Conservation (phyloP, 2,888 invertebrate species). For the Amorpha juglandis region DNA sequence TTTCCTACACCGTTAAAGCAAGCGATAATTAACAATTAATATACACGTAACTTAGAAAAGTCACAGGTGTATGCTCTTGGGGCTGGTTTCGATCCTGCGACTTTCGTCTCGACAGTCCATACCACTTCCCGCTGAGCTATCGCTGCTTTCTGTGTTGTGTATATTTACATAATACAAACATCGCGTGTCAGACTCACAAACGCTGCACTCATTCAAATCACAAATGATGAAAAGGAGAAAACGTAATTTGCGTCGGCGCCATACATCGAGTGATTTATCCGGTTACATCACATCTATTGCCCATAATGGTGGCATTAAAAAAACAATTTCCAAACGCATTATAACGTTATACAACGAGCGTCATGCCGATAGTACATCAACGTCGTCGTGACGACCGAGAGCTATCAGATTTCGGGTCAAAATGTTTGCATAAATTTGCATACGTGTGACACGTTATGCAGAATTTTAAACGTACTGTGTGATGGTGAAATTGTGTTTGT, state of each 20-base stretch:
- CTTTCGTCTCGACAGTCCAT: too few relatives aligned
- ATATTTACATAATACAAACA: not conserved
- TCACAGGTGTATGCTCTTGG: too few relatives aligned
- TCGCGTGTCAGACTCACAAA: not conserved
- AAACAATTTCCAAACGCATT: conserved; percentile 26
- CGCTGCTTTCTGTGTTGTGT: too few relatives aligned
- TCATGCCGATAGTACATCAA: not conserved
- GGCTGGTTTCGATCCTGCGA: too few relatives aligned
- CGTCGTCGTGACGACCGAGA: not conserved
- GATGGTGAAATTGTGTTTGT: not conserved
- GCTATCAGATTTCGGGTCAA: conserved; percentile 8
- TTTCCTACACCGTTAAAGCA: too few relatives aligned
- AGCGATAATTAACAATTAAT: too few relatives aligned
- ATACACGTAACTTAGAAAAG: too few relatives aligned
- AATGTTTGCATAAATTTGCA: conserved; percentile 10
- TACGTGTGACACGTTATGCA: not conserved
- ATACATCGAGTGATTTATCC: conserved; percentile 1
- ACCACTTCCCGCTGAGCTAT: too few relatives aligned
- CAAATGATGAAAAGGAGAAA: conserved; percentile 7
- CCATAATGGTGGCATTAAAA: conserved; percentile 25
- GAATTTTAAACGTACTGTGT: not conserved
- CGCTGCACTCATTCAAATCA: not conserved
- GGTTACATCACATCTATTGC: conserved; percentile 5
- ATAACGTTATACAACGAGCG: conserved; percentile 15
- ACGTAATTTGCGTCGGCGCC: not conserved